Evolutionary conservation across 1,140 invertebrate genomes (phyloP).

Genomic region (Drosophila sproati): DNA sequence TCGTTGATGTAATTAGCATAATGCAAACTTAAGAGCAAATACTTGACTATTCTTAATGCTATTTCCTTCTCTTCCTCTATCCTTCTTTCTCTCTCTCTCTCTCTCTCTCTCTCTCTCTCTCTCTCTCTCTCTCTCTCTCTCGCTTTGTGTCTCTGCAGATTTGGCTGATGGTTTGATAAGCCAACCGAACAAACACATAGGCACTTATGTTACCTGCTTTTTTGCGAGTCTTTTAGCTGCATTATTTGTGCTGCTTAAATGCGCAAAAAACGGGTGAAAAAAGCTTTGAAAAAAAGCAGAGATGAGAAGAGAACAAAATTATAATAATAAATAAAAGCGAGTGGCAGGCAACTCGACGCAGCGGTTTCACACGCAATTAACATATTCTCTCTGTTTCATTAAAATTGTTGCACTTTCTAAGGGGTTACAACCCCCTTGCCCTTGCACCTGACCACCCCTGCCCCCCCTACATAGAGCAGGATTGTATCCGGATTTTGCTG

Average conservation of each 20-base stretch:
- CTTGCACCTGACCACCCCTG: neutral
- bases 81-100: neutral
- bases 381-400: conserved; percentile 79
- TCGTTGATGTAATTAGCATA: conserved; percentile 44
- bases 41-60: neutral
- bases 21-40: conserved; percentile 18
- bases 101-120: too few species aligned
- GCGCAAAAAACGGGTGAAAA: conserved; percentile 12
- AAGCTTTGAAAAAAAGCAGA: neutral
- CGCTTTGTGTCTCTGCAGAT: neutral
- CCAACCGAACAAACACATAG: neutral
- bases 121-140: too few species aligned
- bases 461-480: conserved; percentile 3
- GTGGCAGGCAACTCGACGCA: conserved; percentile 62
- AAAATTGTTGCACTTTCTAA: conserved; percentile 73
- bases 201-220: neutral
- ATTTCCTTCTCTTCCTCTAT: neutral
- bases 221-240: conserved; percentile 21
- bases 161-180: conserved; percentile 6
- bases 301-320: conserved; percentile 51
- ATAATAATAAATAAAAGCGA: conserved; percentile 76
- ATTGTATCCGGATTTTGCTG: conserved; percentile 9
- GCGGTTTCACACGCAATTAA: conserved; percentile 82
- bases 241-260: conserved; percentile 38
- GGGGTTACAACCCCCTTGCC: conserved; percentile 14